A percentile compares a stretch with the other conserved stretches of the same genome.
Evolutionary conservation across 2,888 invertebrate species (phyloP).

Genomic region (Imbricaverruca yamaguchii): DNA sequence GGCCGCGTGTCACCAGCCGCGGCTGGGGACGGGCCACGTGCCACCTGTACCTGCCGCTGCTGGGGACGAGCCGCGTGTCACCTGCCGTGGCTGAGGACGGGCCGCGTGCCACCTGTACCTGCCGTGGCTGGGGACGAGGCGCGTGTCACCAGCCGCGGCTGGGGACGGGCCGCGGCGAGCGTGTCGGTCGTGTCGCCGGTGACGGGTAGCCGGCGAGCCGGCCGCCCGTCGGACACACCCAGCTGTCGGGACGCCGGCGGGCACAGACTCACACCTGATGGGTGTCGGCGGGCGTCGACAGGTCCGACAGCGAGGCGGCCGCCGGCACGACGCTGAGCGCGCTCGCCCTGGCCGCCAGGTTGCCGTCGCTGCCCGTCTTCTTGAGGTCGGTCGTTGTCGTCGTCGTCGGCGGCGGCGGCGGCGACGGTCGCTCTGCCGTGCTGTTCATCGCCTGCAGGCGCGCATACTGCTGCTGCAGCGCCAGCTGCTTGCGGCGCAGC

Average conservation of each 20-base stretch:
- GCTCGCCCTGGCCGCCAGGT: conserved; percentile 24
- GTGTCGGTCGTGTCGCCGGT: too few species aligned
- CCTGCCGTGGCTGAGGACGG: too few species aligned
- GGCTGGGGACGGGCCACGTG: too few species aligned
- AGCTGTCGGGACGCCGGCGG: neutral
- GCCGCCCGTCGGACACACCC: too few species aligned
- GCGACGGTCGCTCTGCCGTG: conserved; percentile 27
- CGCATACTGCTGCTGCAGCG: conserved; percentile 84
- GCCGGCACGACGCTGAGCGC: neutral
- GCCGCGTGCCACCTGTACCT: too few species aligned
- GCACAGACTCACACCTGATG: neutral
- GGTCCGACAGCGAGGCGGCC: neutral
- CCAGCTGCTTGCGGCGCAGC: conserved; percentile 74
- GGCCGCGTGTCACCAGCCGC: too few species aligned
- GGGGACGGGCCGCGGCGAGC: too few species aligned
- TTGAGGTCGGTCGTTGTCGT: neutral
- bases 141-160: too few species aligned
- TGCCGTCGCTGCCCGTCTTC: conserved; percentile 32
- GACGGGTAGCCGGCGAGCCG: too few species aligned
- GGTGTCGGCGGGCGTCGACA: neutral
- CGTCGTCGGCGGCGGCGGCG: conserved; percentile 15
- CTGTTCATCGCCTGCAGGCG: conserved; percentile 73
- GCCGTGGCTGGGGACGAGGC: too few species aligned
- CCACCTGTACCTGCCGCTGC: too few species aligned
- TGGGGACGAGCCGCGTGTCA: too few species aligned